Conservation (phyloP, 1,140 invertebrate genomes). For the Dysdera silvatica region DNA sequence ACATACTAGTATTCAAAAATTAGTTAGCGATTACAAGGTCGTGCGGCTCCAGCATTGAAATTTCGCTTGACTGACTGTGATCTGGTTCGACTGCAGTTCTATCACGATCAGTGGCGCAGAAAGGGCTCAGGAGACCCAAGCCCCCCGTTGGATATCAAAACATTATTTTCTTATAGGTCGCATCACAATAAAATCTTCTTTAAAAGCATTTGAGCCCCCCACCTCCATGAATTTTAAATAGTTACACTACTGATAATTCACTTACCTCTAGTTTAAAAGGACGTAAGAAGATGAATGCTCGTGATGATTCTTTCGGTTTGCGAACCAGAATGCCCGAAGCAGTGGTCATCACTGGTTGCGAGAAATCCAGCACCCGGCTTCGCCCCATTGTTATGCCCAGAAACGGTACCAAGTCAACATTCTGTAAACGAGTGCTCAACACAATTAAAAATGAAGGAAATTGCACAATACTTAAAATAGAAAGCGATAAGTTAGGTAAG, state of each 20-base stretch:
- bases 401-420: constrained; percentile 17
- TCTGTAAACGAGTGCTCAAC: constrained; percentile 19
- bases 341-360: constrained; percentile 18
- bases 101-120: too few species aligned
- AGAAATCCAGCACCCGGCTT: neutral
- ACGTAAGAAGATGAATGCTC: constrained; percentile 15
- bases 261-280: constrained; percentile 14
- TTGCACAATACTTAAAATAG: too few species aligned
- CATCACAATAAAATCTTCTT: neutral
- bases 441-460: too few species aligned
- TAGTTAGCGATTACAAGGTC: too few species aligned
- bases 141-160: too few species aligned
- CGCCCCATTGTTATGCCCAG: constrained; percentile 15
- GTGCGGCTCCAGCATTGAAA: too few species aligned
- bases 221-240: neutral
- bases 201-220: neutral
- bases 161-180: too few species aligned
- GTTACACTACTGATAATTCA: neutral
- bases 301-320: constrained; percentile 17
- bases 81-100: too few species aligned
- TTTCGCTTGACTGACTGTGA: too few species aligned
- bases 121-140: too few species aligned
- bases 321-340: constrained; percentile 13
- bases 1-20: too few species aligned
- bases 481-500: too few species aligned